Base-by-base conservation (phyloP, 1,140 invertebrate species). In the Drosophila lacertosa region DNA sequence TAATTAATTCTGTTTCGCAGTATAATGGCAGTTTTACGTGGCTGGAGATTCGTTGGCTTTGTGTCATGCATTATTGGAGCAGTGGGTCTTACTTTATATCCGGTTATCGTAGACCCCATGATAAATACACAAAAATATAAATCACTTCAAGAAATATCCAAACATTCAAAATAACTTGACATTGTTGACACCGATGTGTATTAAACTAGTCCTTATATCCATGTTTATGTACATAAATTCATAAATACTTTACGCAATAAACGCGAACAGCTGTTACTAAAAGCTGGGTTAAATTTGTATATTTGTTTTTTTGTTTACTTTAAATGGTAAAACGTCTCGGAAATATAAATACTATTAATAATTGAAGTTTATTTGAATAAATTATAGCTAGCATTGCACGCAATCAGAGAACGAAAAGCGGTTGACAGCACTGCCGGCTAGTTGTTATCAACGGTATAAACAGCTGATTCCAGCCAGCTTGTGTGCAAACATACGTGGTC, bases 71-170 rank as follows among this genome's bases (percentile, higher is more conserved):
- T 96, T 29, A 89, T 95, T 18, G 93, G 93, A 15, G 72, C 91
- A 10, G 92, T 96, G 37, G 92, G 92, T 26, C 3, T 93, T 26
- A 91, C 93, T 0, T 67, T 94, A 3, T 96, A 95, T 82, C 93
- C 94, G 2, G 92, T 94, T 58, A 92, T 94, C 16, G 92, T 96
- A 51, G 91, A 93, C 51, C 95, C 95, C 4, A 94, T 95, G 92
- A 78, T 94, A 1, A 92, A 96, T 90, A 89, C 93, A 35, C 92
- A 95, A 13, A 92, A 93, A 64, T 95, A 94, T 67, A 95, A 89
- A 50, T 65, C 94, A 93, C 39, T 89, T 9, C 81, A 77, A 55
- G 79, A 83, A 37, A 66, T 74, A 16, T 82, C 59, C 37, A 88
- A 45, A 13, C 66, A 13, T 7, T 18, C 45, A 7, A 75, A 72